Conservation (phyloP, 2,113 vertebrate species). For the Emydocephalus ijimae region DNA sequence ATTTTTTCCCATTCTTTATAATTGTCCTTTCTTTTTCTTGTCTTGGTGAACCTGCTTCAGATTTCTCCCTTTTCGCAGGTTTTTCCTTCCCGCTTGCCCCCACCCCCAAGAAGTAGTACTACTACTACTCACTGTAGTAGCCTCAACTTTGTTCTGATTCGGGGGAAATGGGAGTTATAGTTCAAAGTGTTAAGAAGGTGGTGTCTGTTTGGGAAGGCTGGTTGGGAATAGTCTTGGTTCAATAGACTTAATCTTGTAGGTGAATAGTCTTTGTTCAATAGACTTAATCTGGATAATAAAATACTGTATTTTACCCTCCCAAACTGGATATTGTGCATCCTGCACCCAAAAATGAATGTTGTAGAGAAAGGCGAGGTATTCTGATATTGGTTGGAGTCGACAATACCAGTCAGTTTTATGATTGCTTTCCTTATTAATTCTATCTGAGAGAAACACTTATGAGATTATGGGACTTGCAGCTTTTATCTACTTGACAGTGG, state of each 20-base stretch:
- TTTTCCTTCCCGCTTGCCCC: background rate
- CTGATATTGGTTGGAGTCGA: background rate
- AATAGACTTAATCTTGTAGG: background rate
- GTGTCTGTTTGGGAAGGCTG: background rate
- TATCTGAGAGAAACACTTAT: background rate
- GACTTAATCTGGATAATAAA: background rate
- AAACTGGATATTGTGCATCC: background rate
- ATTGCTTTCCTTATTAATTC: background rate
- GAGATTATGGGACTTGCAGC: background rate
- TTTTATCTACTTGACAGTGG: background rate
- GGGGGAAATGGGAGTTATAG: background rate
- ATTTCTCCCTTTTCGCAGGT: background rate
- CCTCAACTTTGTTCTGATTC: background rate
- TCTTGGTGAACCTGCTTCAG: background rate
- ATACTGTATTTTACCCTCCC: background rate
- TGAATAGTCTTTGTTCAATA: background rate
- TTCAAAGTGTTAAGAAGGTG: background rate
- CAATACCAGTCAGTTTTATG: background rate
- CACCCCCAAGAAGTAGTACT: background rate
- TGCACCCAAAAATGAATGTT: too few relatives aligned
- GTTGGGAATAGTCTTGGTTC: background rate
- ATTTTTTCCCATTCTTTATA: background rate
- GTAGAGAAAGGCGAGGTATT: background rate
- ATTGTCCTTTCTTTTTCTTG: background rate
- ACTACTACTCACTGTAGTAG: background rate